Percentiles rank a stretch among this genome's conserved stretches.
Evolutionary conservation across 2,888 invertebrate species (phyloP).

Genomic region (Drepana falcataria): DNA sequence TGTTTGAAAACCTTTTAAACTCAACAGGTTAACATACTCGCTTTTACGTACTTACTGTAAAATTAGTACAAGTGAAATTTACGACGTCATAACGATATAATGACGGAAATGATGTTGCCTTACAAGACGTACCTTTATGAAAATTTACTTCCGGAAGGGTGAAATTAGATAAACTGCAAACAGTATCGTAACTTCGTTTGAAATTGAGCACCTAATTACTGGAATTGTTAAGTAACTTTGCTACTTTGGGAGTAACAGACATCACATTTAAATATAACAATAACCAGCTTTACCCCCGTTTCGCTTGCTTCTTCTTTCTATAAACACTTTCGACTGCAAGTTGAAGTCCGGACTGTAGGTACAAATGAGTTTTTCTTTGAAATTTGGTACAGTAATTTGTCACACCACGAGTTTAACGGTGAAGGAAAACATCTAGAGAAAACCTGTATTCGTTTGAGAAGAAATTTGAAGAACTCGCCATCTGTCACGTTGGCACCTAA

Average conservation of each 20-base stretch:
- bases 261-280: too few relatives aligned
- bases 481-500: too few relatives aligned
- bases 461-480: too few relatives aligned
- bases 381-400: too few relatives aligned
- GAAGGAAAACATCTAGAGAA: too few relatives aligned
- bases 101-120: slow-evolving; percentile 40
- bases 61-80: slow-evolving; percentile 42
- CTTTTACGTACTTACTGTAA: neutral
- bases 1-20: neutral
- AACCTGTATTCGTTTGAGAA: too few relatives aligned
- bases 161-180: slow-evolving; percentile 39
- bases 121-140: slow-evolving; percentile 34
- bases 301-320: too few relatives aligned
- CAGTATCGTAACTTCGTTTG: neutral
- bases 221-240: neutral
- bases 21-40: neutral
- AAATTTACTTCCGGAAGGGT: slow-evolving; percentile 43
- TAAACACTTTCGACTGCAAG: too few relatives aligned
- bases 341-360: too few relatives aligned
- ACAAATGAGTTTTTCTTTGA: too few relatives aligned
- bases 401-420: too few relatives aligned
- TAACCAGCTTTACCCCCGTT: neutral
- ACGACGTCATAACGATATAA: slow-evolving; percentile 50
- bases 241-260: neutral
- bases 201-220: neutral